phyloP scores from a whole-genome alignment of 1,140 invertebrate species.

The Neodiprion pinetum region DNA sequence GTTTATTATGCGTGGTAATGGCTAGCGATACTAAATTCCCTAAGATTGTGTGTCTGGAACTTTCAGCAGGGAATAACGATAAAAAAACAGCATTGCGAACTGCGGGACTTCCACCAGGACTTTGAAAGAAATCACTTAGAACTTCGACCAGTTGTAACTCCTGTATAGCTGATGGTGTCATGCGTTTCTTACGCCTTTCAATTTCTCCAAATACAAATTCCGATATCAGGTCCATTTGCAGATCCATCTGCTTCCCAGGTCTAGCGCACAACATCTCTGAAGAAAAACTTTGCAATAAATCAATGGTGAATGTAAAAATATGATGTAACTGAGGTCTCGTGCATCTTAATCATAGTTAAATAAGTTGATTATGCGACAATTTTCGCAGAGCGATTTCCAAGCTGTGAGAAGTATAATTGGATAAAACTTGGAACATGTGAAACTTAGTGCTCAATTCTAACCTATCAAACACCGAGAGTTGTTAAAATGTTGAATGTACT shows the following conservation, averaged over 20 bases:
- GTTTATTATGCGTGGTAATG: constrained; percentile 74
- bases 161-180: constrained; percentile 66
- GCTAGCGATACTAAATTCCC: constrained; percentile 80
- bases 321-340: constrained; percentile 22
- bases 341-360: constrained; percentile 24
- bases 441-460: constrained; percentile 49
- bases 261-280: constrained; percentile 59
- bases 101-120: constrained; percentile 70
- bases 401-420: constrained; percentile 15
- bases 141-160: constrained; percentile 80
- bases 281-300: constrained; percentile 16
- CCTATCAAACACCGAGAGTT: constrained; percentile 15
- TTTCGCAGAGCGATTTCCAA: constrained; percentile 17
- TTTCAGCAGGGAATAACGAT: constrained; percentile 75
- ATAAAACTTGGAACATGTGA: constrained; percentile 34
- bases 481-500: constrained; percentile 27
- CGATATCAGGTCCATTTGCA: constrained; percentile 78
- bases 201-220: constrained; percentile 84
- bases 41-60: constrained; percentile 72
- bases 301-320: not conserved
- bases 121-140: constrained; percentile 76
- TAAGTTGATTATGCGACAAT: constrained; percentile 18
- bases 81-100: constrained; percentile 82
- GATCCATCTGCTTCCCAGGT: constrained; percentile 65
- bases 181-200: constrained; percentile 69